Evolutionary conservation across 2,797 vertebrate genomes (phyloP).

Genomic region (Sciaenops ocellatus): DNA sequence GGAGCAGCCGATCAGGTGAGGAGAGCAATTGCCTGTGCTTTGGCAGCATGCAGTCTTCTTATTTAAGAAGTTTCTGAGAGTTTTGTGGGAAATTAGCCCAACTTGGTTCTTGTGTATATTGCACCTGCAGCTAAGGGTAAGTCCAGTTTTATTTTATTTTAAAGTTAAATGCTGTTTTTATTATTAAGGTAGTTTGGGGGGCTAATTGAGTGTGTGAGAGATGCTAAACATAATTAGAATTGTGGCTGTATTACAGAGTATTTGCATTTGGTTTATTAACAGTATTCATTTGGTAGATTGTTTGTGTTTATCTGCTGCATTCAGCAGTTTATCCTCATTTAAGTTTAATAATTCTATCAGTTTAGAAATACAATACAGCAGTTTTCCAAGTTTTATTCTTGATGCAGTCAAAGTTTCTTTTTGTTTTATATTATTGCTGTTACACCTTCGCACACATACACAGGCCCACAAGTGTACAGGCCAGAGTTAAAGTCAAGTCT

Average conservation of each 20-base stretch:
- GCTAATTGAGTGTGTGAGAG: neutral
- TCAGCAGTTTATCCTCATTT: neutral
- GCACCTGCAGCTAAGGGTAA: neutral
- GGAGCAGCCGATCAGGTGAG: neutral
- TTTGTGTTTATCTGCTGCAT: neutral
- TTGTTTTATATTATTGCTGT: neutral
- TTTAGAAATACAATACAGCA: neutral
- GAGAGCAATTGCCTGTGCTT: neutral
- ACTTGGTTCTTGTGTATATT: neutral
- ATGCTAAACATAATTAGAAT: neutral
- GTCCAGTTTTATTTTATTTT: neutral
- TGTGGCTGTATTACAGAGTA: neutral
- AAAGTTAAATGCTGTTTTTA: neutral
- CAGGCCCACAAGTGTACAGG: neutral
- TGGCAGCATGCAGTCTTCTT: neutral
- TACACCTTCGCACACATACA: neutral
- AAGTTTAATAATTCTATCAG: neutral
- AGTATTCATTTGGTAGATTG: neutral
- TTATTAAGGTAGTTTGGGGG: too few relatives aligned
- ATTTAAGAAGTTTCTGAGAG: neutral
- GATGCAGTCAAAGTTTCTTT: neutral
- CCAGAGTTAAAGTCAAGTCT: neutral
- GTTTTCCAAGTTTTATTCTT: neutral
- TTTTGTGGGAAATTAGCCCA: neutral
- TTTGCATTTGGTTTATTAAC: constrained; percentile 11